Evolutionary conservation across 1,140 invertebrate species (phyloP).

Genomic region (Scaptomyza graminum): DNA sequence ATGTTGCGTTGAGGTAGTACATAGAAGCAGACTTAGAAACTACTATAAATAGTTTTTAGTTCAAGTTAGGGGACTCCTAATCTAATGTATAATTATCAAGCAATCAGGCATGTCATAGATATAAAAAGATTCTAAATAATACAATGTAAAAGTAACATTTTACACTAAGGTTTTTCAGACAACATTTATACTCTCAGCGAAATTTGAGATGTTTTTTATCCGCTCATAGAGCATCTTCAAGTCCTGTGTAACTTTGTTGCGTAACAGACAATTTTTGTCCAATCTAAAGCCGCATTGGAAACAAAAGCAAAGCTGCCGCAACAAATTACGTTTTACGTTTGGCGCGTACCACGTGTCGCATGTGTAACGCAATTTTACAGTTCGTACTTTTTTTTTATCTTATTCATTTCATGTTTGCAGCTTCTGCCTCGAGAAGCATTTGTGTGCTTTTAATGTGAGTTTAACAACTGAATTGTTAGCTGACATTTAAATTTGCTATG

Average conservation of each 20-base stretch:
- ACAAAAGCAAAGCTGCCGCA: constrained; percentile 15
- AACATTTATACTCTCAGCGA: no score
- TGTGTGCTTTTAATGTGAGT: constrained; percentile 58
- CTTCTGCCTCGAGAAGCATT: constrained; percentile 14
- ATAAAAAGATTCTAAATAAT: no score
- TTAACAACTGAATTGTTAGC: constrained; percentile 76
- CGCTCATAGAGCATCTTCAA: neutral
- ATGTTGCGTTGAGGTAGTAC: no score
- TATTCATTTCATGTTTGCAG: constrained; percentile 4
- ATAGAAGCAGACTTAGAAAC: no score
- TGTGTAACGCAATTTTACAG: constrained; percentile 46
- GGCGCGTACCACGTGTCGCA: constrained; percentile 45
- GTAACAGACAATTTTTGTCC: constrained; percentile 39
- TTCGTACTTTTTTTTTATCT: neutral
- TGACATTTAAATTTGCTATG: constrained; percentile 79
- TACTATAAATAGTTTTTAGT: no score
- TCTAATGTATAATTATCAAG: no score
- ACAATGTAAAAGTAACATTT: no score
- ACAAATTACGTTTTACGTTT: constrained; percentile 19
- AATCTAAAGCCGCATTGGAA: constrained; percentile 12
- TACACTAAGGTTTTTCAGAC: no score
- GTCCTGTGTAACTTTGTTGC: neutral
- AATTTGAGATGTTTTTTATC: no score
- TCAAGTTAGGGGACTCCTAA: no score
- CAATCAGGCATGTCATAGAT: no score